Percentiles rank a stretch among this genome's conserved stretches.
phyloP scores from a whole-genome alignment of 2,888 invertebrate genomes.

The Phragmatobia fuliginosa region DNA sequence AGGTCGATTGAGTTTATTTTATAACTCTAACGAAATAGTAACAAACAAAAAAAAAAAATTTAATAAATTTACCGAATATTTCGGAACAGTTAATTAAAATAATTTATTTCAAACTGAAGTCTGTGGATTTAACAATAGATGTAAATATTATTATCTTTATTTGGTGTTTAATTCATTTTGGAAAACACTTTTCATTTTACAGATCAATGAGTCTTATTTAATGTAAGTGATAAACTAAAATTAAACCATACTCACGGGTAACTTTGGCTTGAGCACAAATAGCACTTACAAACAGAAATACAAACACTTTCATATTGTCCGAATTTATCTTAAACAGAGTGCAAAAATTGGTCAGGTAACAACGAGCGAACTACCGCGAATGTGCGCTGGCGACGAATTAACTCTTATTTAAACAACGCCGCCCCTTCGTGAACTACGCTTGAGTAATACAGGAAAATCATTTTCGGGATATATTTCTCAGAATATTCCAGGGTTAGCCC shows the following conservation, averaged over 20 bases:
- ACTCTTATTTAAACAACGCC: conserved; percentile 77
- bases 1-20: neutral
- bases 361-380: conserved; percentile 64
- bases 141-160: too few relatives aligned
- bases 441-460: conserved; percentile 55
- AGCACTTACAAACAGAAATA: conserved; percentile 62
- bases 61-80: neutral
- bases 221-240: neutral
- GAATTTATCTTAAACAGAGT: conserved; percentile 12
- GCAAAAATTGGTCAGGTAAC: conserved; percentile 49
- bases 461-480: conserved; percentile 29
- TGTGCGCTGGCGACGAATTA: conserved; percentile 73
- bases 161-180: too few relatives aligned
- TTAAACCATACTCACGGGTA: conserved; percentile 70
- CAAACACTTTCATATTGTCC: conserved; percentile 69
- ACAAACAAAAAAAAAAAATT: neutral
- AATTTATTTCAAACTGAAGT: neutral
- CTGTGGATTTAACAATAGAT: too few relatives aligned
- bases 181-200: neutral
- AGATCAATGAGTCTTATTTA: neutral
- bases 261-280: conserved; percentile 69
- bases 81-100: neutral
- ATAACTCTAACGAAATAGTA: neutral
- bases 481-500: neutral
- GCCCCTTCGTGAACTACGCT: conserved; percentile 41